A percentile compares a stretch with the other conserved stretches of the same genome.
Conservation (phyloP, 2,797 vertebrate species). For the Gambusia yucatana region DNA sequence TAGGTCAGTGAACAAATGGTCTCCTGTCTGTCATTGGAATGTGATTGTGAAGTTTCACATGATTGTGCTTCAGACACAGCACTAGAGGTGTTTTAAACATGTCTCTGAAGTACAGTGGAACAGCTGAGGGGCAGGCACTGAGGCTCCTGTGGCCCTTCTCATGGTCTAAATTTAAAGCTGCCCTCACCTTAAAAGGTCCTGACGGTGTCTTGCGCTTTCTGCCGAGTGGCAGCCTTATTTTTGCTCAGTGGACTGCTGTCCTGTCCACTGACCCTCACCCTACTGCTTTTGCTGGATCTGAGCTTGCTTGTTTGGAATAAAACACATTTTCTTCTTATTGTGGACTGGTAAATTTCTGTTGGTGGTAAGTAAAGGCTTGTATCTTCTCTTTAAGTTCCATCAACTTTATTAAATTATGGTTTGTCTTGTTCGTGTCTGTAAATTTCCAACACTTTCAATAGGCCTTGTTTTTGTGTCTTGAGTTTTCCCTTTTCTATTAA, state of each 20-base stretch:
- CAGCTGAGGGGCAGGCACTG: conserved; percentile 17
- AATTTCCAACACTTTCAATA: background rate
- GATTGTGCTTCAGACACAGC: background rate
- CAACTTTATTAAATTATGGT: background rate
- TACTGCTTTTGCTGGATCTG: conserved; percentile 79
- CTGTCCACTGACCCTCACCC: conserved; percentile 83
- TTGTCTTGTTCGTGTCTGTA: background rate
- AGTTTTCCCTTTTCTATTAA: conserved; percentile 5
- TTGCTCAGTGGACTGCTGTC: conserved; percentile 86
- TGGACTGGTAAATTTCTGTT: conserved; percentile 54
- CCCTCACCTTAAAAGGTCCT: conserved; percentile 95
- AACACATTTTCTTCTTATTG: conserved; percentile 37
- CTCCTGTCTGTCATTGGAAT: too few species aligned
- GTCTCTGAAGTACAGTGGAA: conserved; percentile 4
- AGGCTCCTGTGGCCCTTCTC: conserved; percentile 52
- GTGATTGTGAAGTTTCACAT: background rate
- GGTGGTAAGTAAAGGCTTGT: conserved; percentile 82
- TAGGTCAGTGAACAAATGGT: background rate
- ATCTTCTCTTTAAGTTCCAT: conserved; percentile 2
- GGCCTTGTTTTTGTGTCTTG: conserved; percentile 15
- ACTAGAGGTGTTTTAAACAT: background rate
- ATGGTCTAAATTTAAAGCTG: conserved; percentile 93
- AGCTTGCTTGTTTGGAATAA: conserved; percentile 77
- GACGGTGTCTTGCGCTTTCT: conserved; percentile 90
- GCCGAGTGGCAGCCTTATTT: conserved; percentile 97